Evolutionary conservation across 2,113 vertebrate species (phyloP), one percentile per base, ranked within the genome.

Genomic region (Bubo blakistoni): DNA sequence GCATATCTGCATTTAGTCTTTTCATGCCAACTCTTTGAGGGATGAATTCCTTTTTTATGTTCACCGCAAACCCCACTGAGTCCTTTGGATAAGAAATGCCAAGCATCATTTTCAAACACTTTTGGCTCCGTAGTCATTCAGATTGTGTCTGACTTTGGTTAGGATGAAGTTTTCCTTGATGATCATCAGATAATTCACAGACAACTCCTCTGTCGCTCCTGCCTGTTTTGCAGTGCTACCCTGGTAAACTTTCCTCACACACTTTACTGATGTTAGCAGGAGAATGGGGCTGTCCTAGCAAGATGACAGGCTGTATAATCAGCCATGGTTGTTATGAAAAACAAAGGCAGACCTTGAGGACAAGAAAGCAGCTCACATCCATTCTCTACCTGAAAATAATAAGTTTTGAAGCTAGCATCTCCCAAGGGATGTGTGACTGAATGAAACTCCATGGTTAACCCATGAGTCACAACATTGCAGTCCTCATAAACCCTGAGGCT

Each of bases 341-440:
- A 7, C 25, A 74, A 78, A 92, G 24, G 21, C 1, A 0, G 38
- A 87, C 5, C n/a, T 3, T 49, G 25, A 20, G n/a, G 7, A 49
- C 13, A 58, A 38, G 32, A 94, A 71, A 84, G 22, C 7, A 78
- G 3, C 11, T 81, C 51, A n/a, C 21, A 83, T 38, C 4, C 30
- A 34, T 80, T 94, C 36, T 72, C 52, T 22, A 69, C 9, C 19
- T 57, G 36, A 25, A 76, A 44, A 29, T 34, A 11, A 40, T 4
- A 11, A 36, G 5, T 32, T 84, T 71, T 71, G 29, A 84, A 88
- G 24, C 14, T 42, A 86, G 6, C 26, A 86, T 4, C 21, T 86
- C 20, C 40, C 21, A 81, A 38, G 47, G 0, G 5, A 51, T 3
- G 2, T 2, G 1, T 34, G 51, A 16, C 30, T 74, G n/a, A 55